Percentiles rank a stretch among this genome's conserved stretches.
phyloP scores from a whole-genome alignment of 1,140 invertebrate genomes.

The Diplogasteroides magnus region DNA sequence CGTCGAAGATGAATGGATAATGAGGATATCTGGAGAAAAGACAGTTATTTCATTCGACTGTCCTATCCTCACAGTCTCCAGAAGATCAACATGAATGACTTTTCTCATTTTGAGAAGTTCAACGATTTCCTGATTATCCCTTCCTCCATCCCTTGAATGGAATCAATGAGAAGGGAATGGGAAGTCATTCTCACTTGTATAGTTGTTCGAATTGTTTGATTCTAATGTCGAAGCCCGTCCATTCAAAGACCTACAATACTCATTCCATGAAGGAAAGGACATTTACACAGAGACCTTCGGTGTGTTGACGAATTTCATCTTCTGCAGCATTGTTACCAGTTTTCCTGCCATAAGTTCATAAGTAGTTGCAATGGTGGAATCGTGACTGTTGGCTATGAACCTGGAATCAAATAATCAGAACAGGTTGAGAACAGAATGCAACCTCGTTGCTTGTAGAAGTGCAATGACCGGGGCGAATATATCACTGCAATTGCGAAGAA shows the following conservation, averaged over 20 bases:
- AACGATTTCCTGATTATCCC: constrained; percentile 18
- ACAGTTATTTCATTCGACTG: too few species aligned
- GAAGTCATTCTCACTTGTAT: constrained; percentile 5
- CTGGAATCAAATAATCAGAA: constrained; percentile 12
- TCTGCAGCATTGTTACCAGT: constrained; percentile 7
- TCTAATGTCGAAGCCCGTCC: constrained; percentile 21
- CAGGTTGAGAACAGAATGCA: too few species aligned
- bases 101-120: constrained; percentile 26
- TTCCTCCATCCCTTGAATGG: constrained; percentile 12
- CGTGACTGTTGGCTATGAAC: constrained; percentile 3
- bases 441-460: constrained; percentile 15
- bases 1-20: background rate
- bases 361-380: constrained; percentile 7
- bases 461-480: too few species aligned
- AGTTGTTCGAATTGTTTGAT: constrained; percentile 18
- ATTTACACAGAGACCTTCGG: background rate
- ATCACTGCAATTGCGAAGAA: too few species aligned
- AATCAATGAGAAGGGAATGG: background rate
- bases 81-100: constrained; percentile 11
- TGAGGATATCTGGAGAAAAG: background rate
- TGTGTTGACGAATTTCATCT: background rate
- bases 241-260: constrained; percentile 14
- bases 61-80: constrained; percentile 5
- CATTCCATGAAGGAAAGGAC: background rate
- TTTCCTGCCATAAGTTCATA: constrained; percentile 8